These are phyloP conservation scores for Crambe crambe DNA, from an alignment of 37 sponge, comb jelly and placozoan species.

Conservation along the genomic window DNA sequence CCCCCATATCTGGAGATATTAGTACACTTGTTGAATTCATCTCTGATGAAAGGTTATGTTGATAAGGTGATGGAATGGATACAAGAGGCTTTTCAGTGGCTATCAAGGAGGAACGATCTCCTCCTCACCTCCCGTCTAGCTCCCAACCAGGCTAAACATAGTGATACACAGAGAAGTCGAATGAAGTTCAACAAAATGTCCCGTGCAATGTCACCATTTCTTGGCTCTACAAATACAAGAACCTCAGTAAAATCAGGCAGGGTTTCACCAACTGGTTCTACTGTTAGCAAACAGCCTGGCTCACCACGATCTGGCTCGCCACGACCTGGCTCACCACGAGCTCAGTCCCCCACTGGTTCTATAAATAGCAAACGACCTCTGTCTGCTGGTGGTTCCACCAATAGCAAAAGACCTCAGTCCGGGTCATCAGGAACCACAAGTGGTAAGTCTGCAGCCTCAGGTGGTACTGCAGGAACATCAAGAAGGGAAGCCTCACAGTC, in stretches of 20 bases:
- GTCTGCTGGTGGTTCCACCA: background rate
- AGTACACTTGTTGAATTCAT: constrained; percentile 67
- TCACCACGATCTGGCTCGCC: background rate
- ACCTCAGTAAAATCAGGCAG: background rate
- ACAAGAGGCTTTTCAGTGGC: constrained; percentile 76
- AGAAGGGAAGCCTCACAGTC: background rate
- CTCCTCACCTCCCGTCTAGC: constrained; percentile 38
- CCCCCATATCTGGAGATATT: constrained; percentile 87
- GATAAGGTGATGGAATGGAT: constrained; percentile 73
- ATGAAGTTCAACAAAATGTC: background rate
- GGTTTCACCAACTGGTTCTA: background rate
- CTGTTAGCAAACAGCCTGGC: background rate
- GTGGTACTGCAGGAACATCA: no score
- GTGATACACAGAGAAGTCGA: background rate
- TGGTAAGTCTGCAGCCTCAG: no score
- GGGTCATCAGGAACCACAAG: no score
- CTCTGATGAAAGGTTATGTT: constrained; percentile 54
- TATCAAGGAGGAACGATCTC: constrained; percentile 68
- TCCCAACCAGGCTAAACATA: background rate
- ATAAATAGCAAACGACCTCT: background rate
- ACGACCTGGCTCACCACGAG: background rate
- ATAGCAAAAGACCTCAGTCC: no score
- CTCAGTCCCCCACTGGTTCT: background rate
- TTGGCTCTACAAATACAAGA: no score
- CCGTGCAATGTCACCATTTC: background rate